phyloP scores from a whole-genome alignment of 2,797 vertebrate genomes.

The Nasua narica region DNA sequence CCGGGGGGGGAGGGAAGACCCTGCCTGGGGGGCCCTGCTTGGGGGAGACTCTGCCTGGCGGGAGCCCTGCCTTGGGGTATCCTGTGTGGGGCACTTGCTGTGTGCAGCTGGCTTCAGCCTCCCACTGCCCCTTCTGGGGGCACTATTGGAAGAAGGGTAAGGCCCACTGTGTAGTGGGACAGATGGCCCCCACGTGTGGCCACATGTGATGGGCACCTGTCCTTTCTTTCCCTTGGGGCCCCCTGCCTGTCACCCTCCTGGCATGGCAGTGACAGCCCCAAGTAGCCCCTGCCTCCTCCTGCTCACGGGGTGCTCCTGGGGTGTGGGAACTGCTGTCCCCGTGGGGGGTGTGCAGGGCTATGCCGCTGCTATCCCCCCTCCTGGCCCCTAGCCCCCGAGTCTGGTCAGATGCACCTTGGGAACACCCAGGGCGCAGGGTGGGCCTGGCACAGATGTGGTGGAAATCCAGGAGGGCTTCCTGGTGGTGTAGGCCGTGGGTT shows the following conservation, averaged over 20 bases:
- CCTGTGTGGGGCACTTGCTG: not conserved
- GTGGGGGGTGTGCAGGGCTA: not conserved
- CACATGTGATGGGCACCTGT: accelerated
- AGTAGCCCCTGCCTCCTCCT: accelerated
- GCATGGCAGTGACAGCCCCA: not conserved
- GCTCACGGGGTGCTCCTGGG: not conserved
- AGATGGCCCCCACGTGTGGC: not conserved
- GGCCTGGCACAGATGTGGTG: not conserved
- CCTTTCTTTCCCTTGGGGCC: not conserved
- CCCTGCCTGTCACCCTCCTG: not conserved
- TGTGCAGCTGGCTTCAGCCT: not conserved
- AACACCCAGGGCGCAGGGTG: not conserved
- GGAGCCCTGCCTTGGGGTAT: no score
- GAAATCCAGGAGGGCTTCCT: not conserved
- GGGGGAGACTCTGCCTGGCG: no score
- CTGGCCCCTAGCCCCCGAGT: not conserved
- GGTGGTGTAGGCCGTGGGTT: not conserved
- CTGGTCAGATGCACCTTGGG: not conserved
- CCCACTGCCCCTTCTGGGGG: not conserved
- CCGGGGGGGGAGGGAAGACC: not conserved
- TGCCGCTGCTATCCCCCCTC: not conserved
- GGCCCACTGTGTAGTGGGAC: accelerated
- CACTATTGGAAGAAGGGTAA: not conserved
- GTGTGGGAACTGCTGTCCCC: not conserved
- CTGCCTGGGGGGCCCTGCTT: not conserved